Base-by-base conservation (phyloP, 2,888 invertebrate species). In the Parnassius orleans region DNA sequence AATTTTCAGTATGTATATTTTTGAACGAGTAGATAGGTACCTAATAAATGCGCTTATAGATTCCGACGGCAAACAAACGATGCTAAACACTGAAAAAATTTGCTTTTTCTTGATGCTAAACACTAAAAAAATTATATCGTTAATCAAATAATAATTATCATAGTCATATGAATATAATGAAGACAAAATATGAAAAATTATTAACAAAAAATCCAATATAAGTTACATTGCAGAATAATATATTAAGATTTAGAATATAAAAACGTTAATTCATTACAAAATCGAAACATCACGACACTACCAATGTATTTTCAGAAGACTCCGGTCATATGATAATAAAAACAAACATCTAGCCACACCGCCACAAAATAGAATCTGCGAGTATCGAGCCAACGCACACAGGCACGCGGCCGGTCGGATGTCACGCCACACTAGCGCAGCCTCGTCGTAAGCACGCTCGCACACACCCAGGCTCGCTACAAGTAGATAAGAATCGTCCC, bases 271-370 rank as follows among this genome's bases (percentile, higher is more conserved):
- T 33, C 33, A 33, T 33, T 33, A 33, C 33, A 33, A 14, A 9
- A 9, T 11, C 48, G 14, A 48, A 14, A 9, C 14, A 48, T 12
- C 24, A 19, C 54, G 14, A 58, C 43, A 33, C 14, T 33, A 51
- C 41, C 15, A 59, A 55, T 55, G 63, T 63, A 63, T 71, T 73
- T 78, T 80, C 77, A 84, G 73, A 78, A 82, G 79, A 81, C 80
- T 77, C 79, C 81, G 81, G 84, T 86, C 90, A 86, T 86, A 87
- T 88, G 89, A 89, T 90, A 90, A 90, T 90, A 90, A 90, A 90
- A 90, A 90, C 90, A 91, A 90, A 90, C 90, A 91, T 84, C 81
- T 84, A 86, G 86, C 79, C 81, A 80, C 84, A 84, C 80, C 75
- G 83, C 80, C 86, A 85, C 87, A 87, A 90, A 90, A 90, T 90